Conservation (phyloP, 1,140 invertebrate species). For the Formica selysi region DNA sequence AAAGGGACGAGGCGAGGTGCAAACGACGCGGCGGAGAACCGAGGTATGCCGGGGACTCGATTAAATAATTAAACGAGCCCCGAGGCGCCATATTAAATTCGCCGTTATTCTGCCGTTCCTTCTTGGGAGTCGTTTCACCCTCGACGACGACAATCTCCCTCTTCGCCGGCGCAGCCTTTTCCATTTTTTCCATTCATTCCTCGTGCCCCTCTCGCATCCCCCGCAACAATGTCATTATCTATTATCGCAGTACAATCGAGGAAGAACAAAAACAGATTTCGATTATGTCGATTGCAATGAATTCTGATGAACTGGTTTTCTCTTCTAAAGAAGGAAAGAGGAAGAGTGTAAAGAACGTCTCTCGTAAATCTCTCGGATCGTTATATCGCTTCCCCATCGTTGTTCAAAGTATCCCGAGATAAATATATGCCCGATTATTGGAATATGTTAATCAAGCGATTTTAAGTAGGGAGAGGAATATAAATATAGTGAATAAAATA, state of each 20-base stretch:
- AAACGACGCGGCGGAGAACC: slow-evolving; percentile 46
- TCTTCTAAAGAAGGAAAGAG: slow-evolving; percentile 13
- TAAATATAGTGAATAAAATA: background rate
- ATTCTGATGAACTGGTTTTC: slow-evolving; percentile 54
- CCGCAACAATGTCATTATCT: slow-evolving; percentile 60
- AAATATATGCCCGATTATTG: slow-evolving; percentile 31
- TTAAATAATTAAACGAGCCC: slow-evolving; percentile 80
- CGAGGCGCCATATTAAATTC: slow-evolving; percentile 76
- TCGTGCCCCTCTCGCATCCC: slow-evolving; percentile 2
- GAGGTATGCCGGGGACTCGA: slow-evolving; percentile 74
- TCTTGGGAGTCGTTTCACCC: slow-evolving; percentile 55
- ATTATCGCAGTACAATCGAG: slow-evolving; percentile 59
- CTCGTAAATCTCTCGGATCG: slow-evolving; percentile 45
- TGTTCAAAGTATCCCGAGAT: slow-evolving; percentile 5
- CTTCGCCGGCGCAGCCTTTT: slow-evolving; percentile 22
- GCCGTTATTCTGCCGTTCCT: slow-evolving; percentile 72
- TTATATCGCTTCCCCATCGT: slow-evolving; percentile 38
- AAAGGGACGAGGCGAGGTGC: slow-evolving; percentile 58
- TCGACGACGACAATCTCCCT: slow-evolving; percentile 36
- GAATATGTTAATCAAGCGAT: slow-evolving; percentile 12
- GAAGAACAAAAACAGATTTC: slow-evolving; percentile 62
- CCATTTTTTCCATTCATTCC: slow-evolving; percentile 18
- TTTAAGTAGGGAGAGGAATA: slow-evolving; percentile 38
- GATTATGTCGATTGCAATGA: slow-evolving; percentile 63
- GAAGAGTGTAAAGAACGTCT: slow-evolving; percentile 8